Evolutionary conservation across 1,140 invertebrate genomes (phyloP).

Genomic region (Diplogasteroides magnus): DNA sequence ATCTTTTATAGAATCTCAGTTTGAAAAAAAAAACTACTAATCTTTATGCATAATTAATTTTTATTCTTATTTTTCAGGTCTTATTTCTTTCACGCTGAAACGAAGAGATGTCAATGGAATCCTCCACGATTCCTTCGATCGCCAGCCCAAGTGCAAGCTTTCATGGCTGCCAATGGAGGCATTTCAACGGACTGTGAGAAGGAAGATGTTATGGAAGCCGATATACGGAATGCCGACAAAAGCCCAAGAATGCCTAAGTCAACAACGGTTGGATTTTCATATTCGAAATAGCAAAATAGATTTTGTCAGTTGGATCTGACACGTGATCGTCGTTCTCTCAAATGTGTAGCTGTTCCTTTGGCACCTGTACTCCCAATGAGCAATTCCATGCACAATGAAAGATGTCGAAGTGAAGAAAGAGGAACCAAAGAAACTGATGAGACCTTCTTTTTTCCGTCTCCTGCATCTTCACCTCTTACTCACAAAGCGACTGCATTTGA

Average conservation of each 20-base stretch:
- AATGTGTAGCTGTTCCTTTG: neutral
- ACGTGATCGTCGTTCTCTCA: neutral
- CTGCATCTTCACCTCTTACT: neutral
- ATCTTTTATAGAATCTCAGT: neutral
- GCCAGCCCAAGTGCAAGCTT: slow-evolving; percentile 29
- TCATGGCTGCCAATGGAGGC: neutral
- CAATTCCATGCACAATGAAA: neutral
- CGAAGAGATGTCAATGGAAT: slow-evolving; percentile 32
- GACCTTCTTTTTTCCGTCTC: neutral
- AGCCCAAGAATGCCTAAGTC: neutral
- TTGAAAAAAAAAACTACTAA: neutral
- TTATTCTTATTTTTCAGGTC: slow-evolving; percentile 7
- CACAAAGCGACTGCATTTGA: neutral
- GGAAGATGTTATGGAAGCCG: slow-evolving; percentile 7
- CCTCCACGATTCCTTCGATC: slow-evolving; percentile 30
- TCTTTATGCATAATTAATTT: neutral
- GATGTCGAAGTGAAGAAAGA: too few relatives aligned
- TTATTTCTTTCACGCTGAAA: slow-evolving; percentile 29
- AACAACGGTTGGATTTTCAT: neutral
- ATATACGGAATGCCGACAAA: slow-evolving; percentile 2
- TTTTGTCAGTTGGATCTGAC: neutral
- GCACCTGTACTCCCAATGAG: neutral
- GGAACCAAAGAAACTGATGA: too few relatives aligned
- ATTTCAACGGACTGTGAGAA: too few relatives aligned
- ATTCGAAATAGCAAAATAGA: neutral